Evolutionary conservation across 2,888 invertebrate genomes (phyloP), one percentile per base, ranked within the genome.

Genomic region (Thecophora atra): DNA sequence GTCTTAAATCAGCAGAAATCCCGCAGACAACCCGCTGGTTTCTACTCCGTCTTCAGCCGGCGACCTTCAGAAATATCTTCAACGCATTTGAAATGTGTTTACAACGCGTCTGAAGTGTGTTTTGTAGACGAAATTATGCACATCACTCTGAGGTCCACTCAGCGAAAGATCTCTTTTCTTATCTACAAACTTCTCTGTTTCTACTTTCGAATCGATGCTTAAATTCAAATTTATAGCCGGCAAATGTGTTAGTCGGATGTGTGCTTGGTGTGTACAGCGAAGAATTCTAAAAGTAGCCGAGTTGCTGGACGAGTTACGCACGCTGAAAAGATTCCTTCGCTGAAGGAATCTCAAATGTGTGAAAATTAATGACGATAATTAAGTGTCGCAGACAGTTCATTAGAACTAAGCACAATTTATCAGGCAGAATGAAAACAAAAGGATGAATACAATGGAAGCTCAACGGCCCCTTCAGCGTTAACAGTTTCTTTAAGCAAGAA

Each of bases 181-280:
- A 26, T 28, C n/a, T 47, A 5, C 13, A 4, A n/a, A 15, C 15
- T 24, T 66, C 66, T 47, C 51, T 28, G 52, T 37, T 42, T 42
- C 6, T 44, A 17, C 19, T 37, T 13, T 24, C 7, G 19, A 60
- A 51, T 11, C 47, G 54, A 47, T 68, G 56, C 71, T 74, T 72
- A 68, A 67, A 62, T 66, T 62, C 44, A 71, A 74, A 75, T 75
- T 75, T 74, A 75, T 75, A 69, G 71, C 69, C 73, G 71, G 63
- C 75, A 72, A 72, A 73, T 74, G 73, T 19, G 73, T 19, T 19
- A 30, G 44, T 8, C 58, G 26, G 21, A 28, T 28, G 26, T 47
- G 7, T 58, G 28, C 24, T 4, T 8, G n/a, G 21, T n/a, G n/a
- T n/a, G n/a, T 11, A 19, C 21, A 54, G 21, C 58, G 17, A 58